Evolutionary conservation across 1,140 invertebrate genomes (phyloP), one percentile per base, ranked within the genome.

Genomic region (Elymnias hypermnestra): DNA sequence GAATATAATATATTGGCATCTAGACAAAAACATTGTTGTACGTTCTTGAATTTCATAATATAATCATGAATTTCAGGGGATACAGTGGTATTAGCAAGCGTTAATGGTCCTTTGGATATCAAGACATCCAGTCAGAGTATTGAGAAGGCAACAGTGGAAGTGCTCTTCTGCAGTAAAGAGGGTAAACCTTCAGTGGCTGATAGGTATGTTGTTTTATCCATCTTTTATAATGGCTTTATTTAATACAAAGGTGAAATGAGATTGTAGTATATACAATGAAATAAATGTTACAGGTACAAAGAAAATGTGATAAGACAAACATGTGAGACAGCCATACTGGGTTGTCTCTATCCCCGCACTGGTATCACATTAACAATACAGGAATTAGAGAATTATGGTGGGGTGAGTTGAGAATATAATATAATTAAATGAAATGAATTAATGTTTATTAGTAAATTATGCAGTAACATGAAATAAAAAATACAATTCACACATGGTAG

Each of bases 21-120:
- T n/a, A n/a, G n/a, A n/a, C n/a, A n/a, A n/a, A n/a, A n/a, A n/a
- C n/a, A n/a, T n/a, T n/a, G n/a, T n/a, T n/a, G n/a, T n/a, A n/a
- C n/a, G n/a, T n/a, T n/a, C 1, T 12, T 29, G 0, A 29, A 12
- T 9, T 2, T 29, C 2, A n/a, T 25, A 12, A n/a, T 33, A 10
- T 7, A 13, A 12, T 14, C 47, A 31, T 15, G 3, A 38, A 36
- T 88, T 33, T 87, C 63, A 94, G 95, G 94, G 23, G 89, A 93
- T 45, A 95, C 94, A 17, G 89, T 92, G 26, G 89, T 94, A 1
- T 77, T 94, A 15, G 91, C 91, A 25, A 92, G 92, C 47, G 88
- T 96, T 12, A 94, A 96, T 88, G 96, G 96, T 0, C 95, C 96
- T 0, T 78, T 92, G 5, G 95, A 97, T 84, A 90, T 92, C 2